A percentile compares a stretch with the other conserved stretches of the same genome.
Conservation (phyloP, 2,113 vertebrate genomes). For the Tragelaphus imberbis region DNA sequence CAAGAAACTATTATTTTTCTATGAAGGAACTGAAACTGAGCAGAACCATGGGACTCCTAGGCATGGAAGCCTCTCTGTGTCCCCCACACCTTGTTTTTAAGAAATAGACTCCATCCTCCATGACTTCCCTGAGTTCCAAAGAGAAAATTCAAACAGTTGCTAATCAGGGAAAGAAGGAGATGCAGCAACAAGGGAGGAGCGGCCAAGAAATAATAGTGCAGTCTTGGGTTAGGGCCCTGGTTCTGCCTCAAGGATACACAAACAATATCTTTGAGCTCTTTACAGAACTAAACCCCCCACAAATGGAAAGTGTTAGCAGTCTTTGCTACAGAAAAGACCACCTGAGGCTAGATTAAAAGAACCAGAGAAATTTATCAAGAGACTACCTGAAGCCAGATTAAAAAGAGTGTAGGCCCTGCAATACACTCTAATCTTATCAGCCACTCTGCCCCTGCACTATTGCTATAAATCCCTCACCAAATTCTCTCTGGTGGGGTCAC, state of each 20-base stretch:
- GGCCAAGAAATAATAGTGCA: neutral
- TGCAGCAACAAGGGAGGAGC: neutral
- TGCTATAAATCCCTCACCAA: neutral
- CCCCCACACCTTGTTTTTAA: neutral
- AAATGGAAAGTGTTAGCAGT: neutral
- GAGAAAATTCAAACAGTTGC: neutral
- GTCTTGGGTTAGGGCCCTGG: neutral
- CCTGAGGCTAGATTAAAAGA: neutral
- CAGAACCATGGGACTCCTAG: neutral
- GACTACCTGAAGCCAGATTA: neutral
- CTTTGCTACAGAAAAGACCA: neutral
- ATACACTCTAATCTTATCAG: neutral
- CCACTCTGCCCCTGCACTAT: neutral
- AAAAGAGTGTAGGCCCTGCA: neutral
- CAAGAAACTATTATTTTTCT: neutral
- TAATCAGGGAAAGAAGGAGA: neutral
- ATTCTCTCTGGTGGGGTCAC: neutral
- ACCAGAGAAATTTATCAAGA: neutral
- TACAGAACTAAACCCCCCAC: neutral
- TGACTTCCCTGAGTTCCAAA: neutral
- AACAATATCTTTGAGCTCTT: neutral
- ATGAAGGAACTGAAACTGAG: neutral
- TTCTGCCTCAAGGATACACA: neutral
- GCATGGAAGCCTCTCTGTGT: neutral
- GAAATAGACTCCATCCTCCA: neutral